Percentiles rank a stretch among this genome's conserved stretches.
Evolutionary conservation across 2,797 vertebrate genomes (phyloP).

Genomic region (Scleropages formosus): DNA sequence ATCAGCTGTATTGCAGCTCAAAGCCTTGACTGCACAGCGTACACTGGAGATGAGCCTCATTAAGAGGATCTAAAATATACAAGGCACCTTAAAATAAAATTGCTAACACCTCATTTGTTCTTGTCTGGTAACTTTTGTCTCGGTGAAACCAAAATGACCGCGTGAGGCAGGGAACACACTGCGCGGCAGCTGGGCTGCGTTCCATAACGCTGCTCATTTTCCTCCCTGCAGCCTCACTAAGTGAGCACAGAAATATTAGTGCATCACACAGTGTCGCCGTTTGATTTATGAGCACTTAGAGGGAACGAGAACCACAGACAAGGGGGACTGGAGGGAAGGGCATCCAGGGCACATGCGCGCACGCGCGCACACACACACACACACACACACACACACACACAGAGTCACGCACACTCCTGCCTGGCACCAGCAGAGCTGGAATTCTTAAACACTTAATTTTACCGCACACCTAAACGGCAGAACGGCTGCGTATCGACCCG

Average conservation of each 20-base stretch:
- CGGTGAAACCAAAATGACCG: slow-evolving; percentile 3
- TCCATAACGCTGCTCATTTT: slow-evolving; percentile 14
- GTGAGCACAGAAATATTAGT: slow-evolving; percentile 5
- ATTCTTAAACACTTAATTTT: slow-evolving; percentile 40
- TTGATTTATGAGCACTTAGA: slow-evolving; percentile 27
- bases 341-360: slow-evolving; percentile 15
- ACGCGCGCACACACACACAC: background rate
- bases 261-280: slow-evolving; percentile 13
- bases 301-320: slow-evolving; percentile 20
- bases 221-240: slow-evolving; percentile 17
- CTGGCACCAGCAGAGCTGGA: slow-evolving; percentile 28
- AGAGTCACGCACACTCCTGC: slow-evolving; percentile 31
- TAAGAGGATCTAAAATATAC: background rate
- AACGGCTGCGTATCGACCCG: slow-evolving; percentile 27
- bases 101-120: background rate
- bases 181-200: background rate
- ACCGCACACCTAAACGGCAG: slow-evolving; percentile 31
- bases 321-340: slow-evolving; percentile 15
- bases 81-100: background rate
- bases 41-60: background rate
- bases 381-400: slow-evolving; percentile 10
- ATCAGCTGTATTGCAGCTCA: too few relatives aligned
- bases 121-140: background rate
- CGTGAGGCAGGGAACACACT: background rate
- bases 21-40: too few relatives aligned